Conservation (phyloP, 2,113 vertebrate genomes). For the Carettochelys insculpta region DNA sequence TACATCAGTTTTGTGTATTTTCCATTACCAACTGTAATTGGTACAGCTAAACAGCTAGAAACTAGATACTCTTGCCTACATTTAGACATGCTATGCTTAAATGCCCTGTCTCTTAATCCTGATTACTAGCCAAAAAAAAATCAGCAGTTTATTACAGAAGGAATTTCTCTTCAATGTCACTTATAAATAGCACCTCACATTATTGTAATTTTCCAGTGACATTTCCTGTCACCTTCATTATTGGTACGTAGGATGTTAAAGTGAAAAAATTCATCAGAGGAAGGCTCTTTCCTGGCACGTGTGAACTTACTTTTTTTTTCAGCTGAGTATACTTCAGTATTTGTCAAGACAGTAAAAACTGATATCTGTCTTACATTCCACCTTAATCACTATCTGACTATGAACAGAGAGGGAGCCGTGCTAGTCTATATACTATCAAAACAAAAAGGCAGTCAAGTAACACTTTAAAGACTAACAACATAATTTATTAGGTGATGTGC, state of each 20-base stretch:
- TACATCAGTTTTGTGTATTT: background rate
- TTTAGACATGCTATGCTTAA: constrained; percentile 18
- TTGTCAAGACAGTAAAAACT: constrained; percentile 31
- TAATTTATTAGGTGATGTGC: too few relatives aligned
- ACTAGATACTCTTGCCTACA: background rate
- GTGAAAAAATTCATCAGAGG: constrained; percentile 36
- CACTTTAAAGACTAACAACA: too few relatives aligned
- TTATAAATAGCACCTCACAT: constrained; percentile 52
- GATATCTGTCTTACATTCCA: background rate
- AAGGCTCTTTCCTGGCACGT: constrained; percentile 26
- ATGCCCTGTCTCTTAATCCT: constrained; percentile 41
- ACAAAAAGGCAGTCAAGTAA: too few relatives aligned
- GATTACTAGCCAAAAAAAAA: constrained; percentile 22
- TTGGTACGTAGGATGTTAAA: constrained; percentile 41
- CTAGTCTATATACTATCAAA: too few relatives aligned
- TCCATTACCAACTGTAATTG: background rate
- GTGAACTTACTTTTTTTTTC: constrained; percentile 39
- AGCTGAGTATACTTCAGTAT: background rate
- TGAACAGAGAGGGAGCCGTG: too few relatives aligned
- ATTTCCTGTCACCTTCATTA: constrained; percentile 65
- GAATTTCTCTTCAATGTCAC: constrained; percentile 62
- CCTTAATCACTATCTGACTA: constrained; percentile 10
- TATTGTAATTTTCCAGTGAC: constrained; percentile 19
- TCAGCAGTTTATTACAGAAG: constrained; percentile 72
- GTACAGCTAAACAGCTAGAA: constrained; percentile 20